Base-by-base conservation (phyloP, 1,140 invertebrate genomes). In the Eciton burchellii region DNA sequence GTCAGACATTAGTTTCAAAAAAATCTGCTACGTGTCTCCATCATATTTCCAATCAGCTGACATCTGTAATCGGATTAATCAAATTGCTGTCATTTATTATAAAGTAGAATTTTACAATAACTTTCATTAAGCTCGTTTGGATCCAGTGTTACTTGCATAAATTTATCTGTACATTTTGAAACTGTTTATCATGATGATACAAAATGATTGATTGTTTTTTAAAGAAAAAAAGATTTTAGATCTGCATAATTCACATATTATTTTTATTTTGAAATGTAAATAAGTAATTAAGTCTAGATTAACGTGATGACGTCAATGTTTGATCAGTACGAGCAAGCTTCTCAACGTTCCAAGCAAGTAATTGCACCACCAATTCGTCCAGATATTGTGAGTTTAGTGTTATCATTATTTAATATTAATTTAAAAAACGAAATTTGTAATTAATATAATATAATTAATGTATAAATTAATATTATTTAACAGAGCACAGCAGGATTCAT, bases 251-350 rank as follows among this genome's bases (percentile, higher is more conserved):
- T 0, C 3, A 9, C 43, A 9, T 0, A 1, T 57, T 72, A 16
- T n/a, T 54, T 12, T 60, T 74, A 35, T 8, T 14, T 74, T 26
- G 24, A 47, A n/a, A 47, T 59, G 45, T 29, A 3, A 4, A 43
- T 49, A 35, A 63, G 43, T 74, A 0, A 60, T 65, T 76, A 65
- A 11, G n/a, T 12, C 19, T 4, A 21, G n/a, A 12, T 45, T 49
- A 93, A 81, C 35, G 35, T 35, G 85, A 97, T 97, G 96, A 95
- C 96, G 82, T 96, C 96, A 12, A 96, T 97, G 89, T 95, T 97
- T 79, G 96, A 97, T 91, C 97, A 97, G 93, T 97, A 96, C 89
- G 96, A 97, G 86, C 95, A 96, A 90, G 96, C 95, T 26, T 95
- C 96, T n/a, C 96, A 96, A 85, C 93, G 92, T 43, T 92, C 93